Conservation (phyloP, 2,888 invertebrate genomes). For the Aquatica leii region DNA sequence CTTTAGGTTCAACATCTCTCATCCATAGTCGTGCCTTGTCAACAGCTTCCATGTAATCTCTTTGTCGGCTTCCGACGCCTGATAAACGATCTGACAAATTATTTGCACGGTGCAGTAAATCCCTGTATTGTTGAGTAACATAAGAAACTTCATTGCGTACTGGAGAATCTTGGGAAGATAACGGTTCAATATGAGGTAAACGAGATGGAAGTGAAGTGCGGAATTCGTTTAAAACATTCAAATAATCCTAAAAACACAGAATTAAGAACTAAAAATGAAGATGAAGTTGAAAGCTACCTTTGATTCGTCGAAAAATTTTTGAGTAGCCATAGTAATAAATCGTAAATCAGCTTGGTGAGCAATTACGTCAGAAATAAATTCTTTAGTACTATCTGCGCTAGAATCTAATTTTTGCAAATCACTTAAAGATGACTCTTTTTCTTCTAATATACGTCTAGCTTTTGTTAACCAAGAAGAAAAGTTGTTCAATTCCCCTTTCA, state of each 20-base stretch:
- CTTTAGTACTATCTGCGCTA: conserved; percentile 82
- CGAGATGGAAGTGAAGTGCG: conserved; percentile 85
- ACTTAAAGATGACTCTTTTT: conserved; percentile 83
- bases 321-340: conserved; percentile 95
- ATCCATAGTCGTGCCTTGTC: conserved; percentile 84
- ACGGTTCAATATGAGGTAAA: conserved; percentile 78
- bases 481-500: conserved; percentile 80
- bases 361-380: conserved; percentile 92
- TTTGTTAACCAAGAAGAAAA: conserved; percentile 87
- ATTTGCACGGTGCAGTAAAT: conserved; percentile 83
- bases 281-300: conserved; percentile 66
- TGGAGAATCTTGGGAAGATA: conserved; percentile 73
- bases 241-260: conserved; percentile 70
- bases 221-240: conserved; percentile 85
- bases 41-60: conserved; percentile 84
- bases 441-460: conserved; percentile 81
- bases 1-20: conserved; percentile 79
- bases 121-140: conserved; percentile 81
- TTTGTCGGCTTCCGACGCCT: conserved; percentile 78
- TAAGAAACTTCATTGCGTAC: conserved; percentile 82
- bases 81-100: conserved; percentile 82
- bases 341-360: conserved; percentile 95
- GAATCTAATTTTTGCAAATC: conserved; percentile 76
- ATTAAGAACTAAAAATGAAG: too few relatives aligned
- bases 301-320: conserved; percentile 95